These are phyloP conservation scores for Metellina segmentata DNA, from an alignment of 2,888 invertebrate genomes.

Conservation along the genomic window DNA sequence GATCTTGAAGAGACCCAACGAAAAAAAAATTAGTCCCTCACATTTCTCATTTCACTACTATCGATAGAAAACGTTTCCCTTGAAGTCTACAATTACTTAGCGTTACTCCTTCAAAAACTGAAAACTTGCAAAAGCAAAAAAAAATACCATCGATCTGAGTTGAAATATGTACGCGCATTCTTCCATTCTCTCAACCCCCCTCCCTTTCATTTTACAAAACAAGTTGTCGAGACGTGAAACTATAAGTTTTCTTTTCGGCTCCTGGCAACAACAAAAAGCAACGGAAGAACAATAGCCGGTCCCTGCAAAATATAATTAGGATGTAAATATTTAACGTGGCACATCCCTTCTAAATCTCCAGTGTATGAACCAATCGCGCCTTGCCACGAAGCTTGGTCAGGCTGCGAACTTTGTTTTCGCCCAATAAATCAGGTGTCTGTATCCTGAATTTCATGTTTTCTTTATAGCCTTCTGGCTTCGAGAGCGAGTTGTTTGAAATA, in stretches of 20 bases:
- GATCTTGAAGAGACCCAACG: no score
- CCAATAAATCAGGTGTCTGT: slow-evolving; percentile 32
- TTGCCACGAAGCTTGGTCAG: not conserved
- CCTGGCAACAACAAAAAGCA: slow-evolving; percentile 12
- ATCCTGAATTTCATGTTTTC: slow-evolving; percentile 36
- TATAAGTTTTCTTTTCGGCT: not conserved
- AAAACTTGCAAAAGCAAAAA: no score
- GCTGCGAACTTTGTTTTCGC: slow-evolving; percentile 9
- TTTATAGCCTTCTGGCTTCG: not conserved
- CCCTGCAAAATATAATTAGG: slow-evolving; percentile 51
- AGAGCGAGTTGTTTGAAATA: no score
- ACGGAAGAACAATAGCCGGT: not conserved
- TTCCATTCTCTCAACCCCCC: not conserved
- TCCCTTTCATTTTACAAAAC: slow-evolving; percentile 6
- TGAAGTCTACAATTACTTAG: no score
- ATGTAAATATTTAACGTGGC: slow-evolving; percentile 60
- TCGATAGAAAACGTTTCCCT: no score
- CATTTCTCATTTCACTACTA: no score
- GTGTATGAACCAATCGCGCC: slow-evolving; percentile 25
- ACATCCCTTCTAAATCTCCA: slow-evolving; percentile 5
- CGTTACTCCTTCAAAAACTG: no score
- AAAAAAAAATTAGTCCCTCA: no score
- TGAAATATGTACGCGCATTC: no score
- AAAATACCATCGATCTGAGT: no score
- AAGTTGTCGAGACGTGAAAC: not conserved